These are phyloP conservation scores for Nerophis ophidion DNA, from an alignment of 2,113 vertebrate genomes.

Conservation along the genomic window DNA sequence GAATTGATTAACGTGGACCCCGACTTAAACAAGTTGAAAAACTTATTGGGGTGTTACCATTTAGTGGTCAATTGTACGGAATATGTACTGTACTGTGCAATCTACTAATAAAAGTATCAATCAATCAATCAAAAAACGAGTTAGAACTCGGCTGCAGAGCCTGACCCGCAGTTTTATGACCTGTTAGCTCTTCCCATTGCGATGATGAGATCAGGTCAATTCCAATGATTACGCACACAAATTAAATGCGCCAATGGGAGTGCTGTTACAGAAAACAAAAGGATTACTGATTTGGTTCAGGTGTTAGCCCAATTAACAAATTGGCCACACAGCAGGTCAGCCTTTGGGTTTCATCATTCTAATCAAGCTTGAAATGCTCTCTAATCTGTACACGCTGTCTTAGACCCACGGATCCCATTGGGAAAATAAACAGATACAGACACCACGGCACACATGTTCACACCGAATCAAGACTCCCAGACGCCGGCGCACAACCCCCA, in stretches of 20 bases:
- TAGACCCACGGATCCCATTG: slow-evolving; percentile 34
- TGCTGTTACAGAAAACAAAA: slow-evolving; percentile 14
- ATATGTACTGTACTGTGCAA: no score
- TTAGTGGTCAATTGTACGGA: no score
- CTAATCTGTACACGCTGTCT: slow-evolving; percentile 53
- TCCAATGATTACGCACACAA: slow-evolving; percentile 1
- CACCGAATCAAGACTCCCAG: slow-evolving; percentile 43
- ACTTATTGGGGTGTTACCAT: no score
- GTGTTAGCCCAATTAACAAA: slow-evolving; percentile 40
- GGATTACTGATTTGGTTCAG: slow-evolving; percentile 15
- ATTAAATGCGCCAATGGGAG: slow-evolving; percentile 5
- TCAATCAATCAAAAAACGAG: no score
- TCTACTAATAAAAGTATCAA: no score
- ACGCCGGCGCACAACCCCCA: slow-evolving; percentile 46
- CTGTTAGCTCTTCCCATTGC: neutral
- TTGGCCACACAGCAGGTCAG: slow-evolving; percentile 33
- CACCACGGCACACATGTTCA: slow-evolving; percentile 25
- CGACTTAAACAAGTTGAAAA: no score
- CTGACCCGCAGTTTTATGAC: neutral
- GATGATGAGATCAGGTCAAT: neutral
- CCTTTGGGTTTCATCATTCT: slow-evolving; percentile 41
- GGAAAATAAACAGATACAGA: slow-evolving; percentile 54
- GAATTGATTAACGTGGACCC: no score
- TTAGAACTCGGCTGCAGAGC: neutral
- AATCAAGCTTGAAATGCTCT: slow-evolving; percentile 56